Base-by-base conservation (phyloP, 2,113 vertebrate genomes). In the Trichomycterus rosablanca region DNA sequence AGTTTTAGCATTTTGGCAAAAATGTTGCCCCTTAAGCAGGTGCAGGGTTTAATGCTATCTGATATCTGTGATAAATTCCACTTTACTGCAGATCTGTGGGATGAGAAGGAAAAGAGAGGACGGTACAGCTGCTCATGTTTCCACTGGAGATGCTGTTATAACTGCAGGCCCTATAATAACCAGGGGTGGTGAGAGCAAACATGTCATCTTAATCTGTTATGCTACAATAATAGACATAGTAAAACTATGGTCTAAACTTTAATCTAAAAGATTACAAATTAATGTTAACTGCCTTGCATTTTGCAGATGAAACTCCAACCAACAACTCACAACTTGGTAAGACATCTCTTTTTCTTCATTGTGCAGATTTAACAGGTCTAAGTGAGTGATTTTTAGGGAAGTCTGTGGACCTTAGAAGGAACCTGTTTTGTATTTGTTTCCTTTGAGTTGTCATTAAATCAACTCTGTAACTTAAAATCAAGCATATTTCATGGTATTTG, bases 141-240 rank as follows among this genome's bases (percentile, higher is more conserved):
- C 86, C 9, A 90, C 91, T 30, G 93, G 89, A 71, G 90, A 90
- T 1, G 89, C 93, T 1, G 63, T 97, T 9, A 87, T 98, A 58
- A 93, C 91, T n/a, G 95, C 93, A 5, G 95, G 95, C 7, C 95
- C 95, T 58, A 97, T 98, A 78, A 95, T 97, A 69, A 98, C 93
- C 0, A 86, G 93, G 67, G 93, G 90, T 11, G 95, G 94, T 95
- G 73, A 75, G 64, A 62, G 14, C n/a, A 30, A 43, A 59, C n/a
- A 4, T 30, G 37, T 30, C 26, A 30, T 30, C 37, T n/a, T n/a
- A 40, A 40, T 40, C 9, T 39, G 9, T 12, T 40, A 3, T 6
- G 3, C 34, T 35, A 35, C 4, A 35, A 35, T 12, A 35, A 10
- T 35, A 6, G 4, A 32, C 4, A 9, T 32, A 32, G 4, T 4